Base-by-base conservation (phyloP, 2,113 vertebrate genomes). In the Callopanchax toddi region DNA sequence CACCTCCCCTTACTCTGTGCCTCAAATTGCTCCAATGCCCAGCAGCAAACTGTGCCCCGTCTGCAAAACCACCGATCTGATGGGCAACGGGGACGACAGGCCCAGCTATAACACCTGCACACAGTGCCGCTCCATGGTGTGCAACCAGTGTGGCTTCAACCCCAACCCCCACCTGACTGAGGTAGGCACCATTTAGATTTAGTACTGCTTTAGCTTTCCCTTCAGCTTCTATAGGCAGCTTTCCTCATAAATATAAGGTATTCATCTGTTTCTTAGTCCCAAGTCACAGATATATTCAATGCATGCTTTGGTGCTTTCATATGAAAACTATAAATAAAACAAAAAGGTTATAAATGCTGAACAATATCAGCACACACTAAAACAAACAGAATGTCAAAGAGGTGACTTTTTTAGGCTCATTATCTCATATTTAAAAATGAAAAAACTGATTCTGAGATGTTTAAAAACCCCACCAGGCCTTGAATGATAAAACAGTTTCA, bases 71-170 rank as follows among this genome's bases (percentile, higher is more conserved):
- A 94, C 96, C 0, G 97, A 99, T 85, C 94, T 99, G 92, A 97
- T 89, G 49, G 95, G 93, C 21, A 87, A 90, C 16, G 85, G 76
- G 15, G 92, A 95, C 0, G 94, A 93, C 81, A 95, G 94, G 92
- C 94, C 93, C 46, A 97, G 94, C 91, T 93, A 91, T 92, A 98
- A 96, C 66, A 95, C 91, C 79, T 99, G 97, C 86, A 99, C 97
- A 4, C 96, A 96, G 89, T 99, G 97, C 92, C 93, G 87, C 90
- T 94, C 74, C 87, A 94, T 93, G 53, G 97, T 97, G 91, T 99
- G 97, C 94, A 97, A 94, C 92, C 97, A 99, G 89, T 99, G 97
- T 37, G 97, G 97, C 75, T 99, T 99, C 93, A 99, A 99, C 87
- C 97, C 97, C 72, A 99, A 97, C 91, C 97, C 97, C 0, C 96